Base-by-base conservation (phyloP, 2,113 vertebrate species). In the Aix galericulata region DNA sequence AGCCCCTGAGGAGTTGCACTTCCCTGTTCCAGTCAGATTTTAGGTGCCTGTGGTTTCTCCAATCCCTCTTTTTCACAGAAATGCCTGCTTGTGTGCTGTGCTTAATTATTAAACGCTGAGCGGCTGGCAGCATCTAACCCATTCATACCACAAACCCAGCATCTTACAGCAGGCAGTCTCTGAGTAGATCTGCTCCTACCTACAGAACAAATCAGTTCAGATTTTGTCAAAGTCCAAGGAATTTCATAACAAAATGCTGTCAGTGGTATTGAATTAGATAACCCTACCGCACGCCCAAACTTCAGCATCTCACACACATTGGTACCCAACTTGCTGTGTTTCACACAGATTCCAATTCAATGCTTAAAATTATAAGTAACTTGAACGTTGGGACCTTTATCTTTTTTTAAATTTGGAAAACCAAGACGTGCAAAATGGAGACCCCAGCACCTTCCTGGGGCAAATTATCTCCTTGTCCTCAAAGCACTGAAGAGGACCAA, bases 261-360 rank as follows among this genome's bases (percentile, higher is more conserved):
- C 55, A 58, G 36, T 14, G 36, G 15, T 1, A 8, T 21, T 14
- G 29, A 29, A 71, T 86, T 13, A 59, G 13, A 0, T 12, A 55
- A 3, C 20, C 27, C 14, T 16, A 8, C 26, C 22, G 48, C 1
- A 0, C 7, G 25, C 8, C 12, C 12, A 36, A 4, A n/a, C 6
- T 34, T 22, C 8, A 62, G 0, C 17, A 67, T 18, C 69, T 63
- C 53, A 29, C 1, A 0, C 7, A 18, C 8, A 67, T 59, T 21
- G 40, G 26, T 3, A 2, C 13, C 56, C 32, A 72, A 34, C 10
- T 69, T 44, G 27, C 9, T 46, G 16, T 0, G 4, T 31, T 38
- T 48, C 46, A 59, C 23, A 66, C 29, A 83, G 21, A 73, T 23
- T 4, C 82, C 56, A 26, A 21, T 89, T 34, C 76, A 50, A 56